These are phyloP conservation scores for Eristalis arbustorum DNA, from an alignment of 2,888 invertebrate genomes.

Conservation along the genomic window DNA sequence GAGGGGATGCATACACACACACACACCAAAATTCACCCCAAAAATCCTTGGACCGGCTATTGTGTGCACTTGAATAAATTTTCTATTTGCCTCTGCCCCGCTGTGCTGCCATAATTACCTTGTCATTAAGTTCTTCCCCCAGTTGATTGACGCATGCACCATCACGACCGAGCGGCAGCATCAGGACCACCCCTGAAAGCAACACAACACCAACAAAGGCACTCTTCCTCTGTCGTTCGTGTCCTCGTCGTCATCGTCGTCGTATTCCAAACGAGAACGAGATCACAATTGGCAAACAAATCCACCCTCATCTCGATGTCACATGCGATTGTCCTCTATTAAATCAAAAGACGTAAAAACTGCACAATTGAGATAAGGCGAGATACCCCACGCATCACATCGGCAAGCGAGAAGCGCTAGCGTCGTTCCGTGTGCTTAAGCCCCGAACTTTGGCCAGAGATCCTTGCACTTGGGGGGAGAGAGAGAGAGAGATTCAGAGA, in stretches of 20 bases:
- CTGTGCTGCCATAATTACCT: conserved; percentile 62
- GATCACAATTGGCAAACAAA: conserved; percentile 47
- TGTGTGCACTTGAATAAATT: conserved; percentile 61
- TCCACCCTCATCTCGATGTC: conserved; percentile 65
- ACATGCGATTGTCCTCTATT: conserved; percentile 70
- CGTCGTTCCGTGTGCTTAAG: conserved; percentile 62
- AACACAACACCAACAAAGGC: conserved; percentile 13
- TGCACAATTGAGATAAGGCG: conserved; percentile 80
- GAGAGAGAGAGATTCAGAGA: conserved; percentile 3
- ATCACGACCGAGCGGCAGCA: conserved; percentile 43
- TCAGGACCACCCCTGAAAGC: background rate
- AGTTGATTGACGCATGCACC: conserved; percentile 68
- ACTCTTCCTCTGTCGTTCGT: conserved; percentile 5
- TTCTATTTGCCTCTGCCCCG: conserved; percentile 28
- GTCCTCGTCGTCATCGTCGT: background rate
- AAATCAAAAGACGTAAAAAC: conserved; percentile 73
- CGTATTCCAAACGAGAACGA: conserved; percentile 15
- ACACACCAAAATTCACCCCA: conserved; percentile 31
- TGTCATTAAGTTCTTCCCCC: conserved; percentile 66
- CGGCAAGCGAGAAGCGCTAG: conserved; percentile 70
- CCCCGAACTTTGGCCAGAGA: conserved; percentile 43
- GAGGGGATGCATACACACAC: conserved; percentile 2
- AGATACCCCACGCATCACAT: conserved; percentile 78
- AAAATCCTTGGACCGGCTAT: conserved; percentile 36
- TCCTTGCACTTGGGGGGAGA: conserved; percentile 49